phyloP scores from a whole-genome alignment of 2,113 vertebrate genomes.

The Cinclus cinclus region DNA sequence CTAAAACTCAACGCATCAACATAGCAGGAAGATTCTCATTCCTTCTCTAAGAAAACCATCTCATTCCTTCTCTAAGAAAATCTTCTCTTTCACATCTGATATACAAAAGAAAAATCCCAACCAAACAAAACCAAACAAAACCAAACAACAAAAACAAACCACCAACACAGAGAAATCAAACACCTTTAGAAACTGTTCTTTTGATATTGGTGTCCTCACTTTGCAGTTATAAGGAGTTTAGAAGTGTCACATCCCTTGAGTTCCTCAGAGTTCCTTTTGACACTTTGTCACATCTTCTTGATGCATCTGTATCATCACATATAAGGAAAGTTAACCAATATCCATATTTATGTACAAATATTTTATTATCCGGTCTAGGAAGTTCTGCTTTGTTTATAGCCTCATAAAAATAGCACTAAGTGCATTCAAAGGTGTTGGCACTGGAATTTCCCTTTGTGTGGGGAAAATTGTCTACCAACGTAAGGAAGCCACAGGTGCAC shows the following conservation, averaged over 20 bases:
- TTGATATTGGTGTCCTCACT: slow-evolving; percentile 48
- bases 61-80: background rate
- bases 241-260: slow-evolving; percentile 45
- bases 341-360: background rate
- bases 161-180: background rate
- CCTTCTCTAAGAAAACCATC: background rate
- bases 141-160: background rate
- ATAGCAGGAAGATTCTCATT: background rate
- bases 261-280: slow-evolving; percentile 39
- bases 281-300: slow-evolving; percentile 50
- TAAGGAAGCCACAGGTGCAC: background rate
- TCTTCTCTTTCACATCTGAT: background rate
- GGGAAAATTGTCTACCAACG: background rate
- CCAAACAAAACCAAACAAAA: background rate
- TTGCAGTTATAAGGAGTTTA: slow-evolving; percentile 55
- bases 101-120: background rate
- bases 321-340: background rate
- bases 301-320: slow-evolving; percentile 55
- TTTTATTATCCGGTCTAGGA: background rate
- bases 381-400: background rate
- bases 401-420: background rate
- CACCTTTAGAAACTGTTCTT: slow-evolving; percentile 55
- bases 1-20: background rate
- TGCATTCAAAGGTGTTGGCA: background rate
- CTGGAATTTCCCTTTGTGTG: background rate